Evolutionary conservation across 1,140 invertebrate species (phyloP), one percentile per base, ranked within the genome.

Genomic region (Lepidotrigona ventralis): DNA sequence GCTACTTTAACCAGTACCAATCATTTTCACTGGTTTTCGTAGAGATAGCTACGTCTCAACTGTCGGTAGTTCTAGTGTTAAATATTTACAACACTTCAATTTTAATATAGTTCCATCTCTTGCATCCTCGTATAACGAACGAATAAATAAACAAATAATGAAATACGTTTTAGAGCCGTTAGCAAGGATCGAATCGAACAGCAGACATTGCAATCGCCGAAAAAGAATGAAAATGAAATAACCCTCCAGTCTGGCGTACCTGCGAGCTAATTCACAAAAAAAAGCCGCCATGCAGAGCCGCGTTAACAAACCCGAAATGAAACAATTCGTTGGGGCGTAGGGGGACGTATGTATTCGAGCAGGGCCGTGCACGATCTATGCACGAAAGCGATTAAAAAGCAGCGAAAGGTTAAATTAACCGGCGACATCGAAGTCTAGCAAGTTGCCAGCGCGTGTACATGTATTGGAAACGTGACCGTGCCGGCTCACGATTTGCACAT

Each of bases 401-500:
- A 63, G 26, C 15, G 66, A 51, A 60, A 51, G 79, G n/a, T 82
- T 9, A 63, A 78, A 63, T 78, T 70, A 70, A 78, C 39, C 54
- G 26, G 26, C 26, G 39, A 39, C 23, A 15, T 72, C 33, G 51
- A 53, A 74, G 66, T 78, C 26, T n/a, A 69, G 11, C 75, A 39
- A 60, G 66, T 71, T 53, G 63, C 74, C 66, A 70, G 26, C 53
- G 74, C 26, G 81, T 5, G 39, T 39, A 39, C 39, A 6, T 8
- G 39, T n/a, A n/a, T 46, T 46, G 39, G 17, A 71, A 71, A 64
- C 69, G 76, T 79, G 69, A 71, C 63, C 54, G 17, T 21, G 1
- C 15, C 14, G 33, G 53, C 17, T 66, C 82, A 56, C 82, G 76
- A 79, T 79, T 79, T n/a, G 58, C 58, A 33, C 68, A 33, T 71